Percentiles rank a stretch among this genome's conserved stretches.
phyloP scores from a whole-genome alignment of 2,888 invertebrate species.

The Macropis europaea region DNA sequence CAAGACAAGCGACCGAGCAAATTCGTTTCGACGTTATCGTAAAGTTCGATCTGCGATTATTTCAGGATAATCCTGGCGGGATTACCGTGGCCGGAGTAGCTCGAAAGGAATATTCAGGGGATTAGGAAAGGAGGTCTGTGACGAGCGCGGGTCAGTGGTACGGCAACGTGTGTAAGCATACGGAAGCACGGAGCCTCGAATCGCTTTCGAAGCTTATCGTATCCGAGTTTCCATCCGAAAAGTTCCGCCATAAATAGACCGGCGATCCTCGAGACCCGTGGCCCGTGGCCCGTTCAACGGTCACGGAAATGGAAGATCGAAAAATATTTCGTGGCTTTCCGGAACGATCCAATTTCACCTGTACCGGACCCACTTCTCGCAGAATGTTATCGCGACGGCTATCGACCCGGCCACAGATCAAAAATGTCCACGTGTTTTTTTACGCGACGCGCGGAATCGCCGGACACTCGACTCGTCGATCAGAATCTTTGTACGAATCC shows the following conservation, averaged over 20 bases:
- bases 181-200: slow-evolving; percentile 6
- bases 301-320: slow-evolving; percentile 29
- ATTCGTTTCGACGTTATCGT: slow-evolving; percentile 40
- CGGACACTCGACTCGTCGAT: too few species aligned
- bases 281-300: neutral
- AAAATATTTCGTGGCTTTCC: slow-evolving; percentile 48
- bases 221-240: slow-evolving; percentile 34
- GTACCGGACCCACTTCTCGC: slow-evolving; percentile 35
- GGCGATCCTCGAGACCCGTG: neutral
- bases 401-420: neutral
- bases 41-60: slow-evolving; percentile 51
- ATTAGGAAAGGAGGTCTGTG: slow-evolving; percentile 19
- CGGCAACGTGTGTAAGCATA: slow-evolving; percentile 29
- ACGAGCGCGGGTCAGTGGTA: slow-evolving; percentile 23
- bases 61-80: slow-evolving; percentile 30
- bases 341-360: slow-evolving; percentile 37
- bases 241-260: slow-evolving; percentile 49
- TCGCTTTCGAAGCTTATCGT: slow-evolving; percentile 45
- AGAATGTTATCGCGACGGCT: slow-evolving; percentile 43
- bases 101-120: slow-evolving; percentile 31
- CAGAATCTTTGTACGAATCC: too few species aligned
- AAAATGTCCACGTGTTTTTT: neutral
- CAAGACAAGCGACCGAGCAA: neutral
- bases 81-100: slow-evolving; percentile 27
- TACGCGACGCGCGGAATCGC: too few species aligned